Base-by-base conservation (phyloP, 2,113 vertebrate species). In the Antennarius striatus region DNA sequence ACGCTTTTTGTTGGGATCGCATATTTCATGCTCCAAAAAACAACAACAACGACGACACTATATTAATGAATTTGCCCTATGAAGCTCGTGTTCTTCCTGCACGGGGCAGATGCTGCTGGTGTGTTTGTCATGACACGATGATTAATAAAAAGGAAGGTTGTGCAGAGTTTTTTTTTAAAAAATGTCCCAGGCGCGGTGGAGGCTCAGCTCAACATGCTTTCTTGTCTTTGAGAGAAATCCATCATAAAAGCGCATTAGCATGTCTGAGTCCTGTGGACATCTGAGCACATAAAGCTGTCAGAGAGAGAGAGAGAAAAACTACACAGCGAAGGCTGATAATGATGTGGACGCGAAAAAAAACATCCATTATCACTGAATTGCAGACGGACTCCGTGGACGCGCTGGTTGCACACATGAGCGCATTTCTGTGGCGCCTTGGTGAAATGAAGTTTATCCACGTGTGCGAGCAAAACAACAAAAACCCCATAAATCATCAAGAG, bases 1-100 rank as follows among this genome's bases (percentile, higher is more conserved):
- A 28, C n/a, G 5, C 5, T n/a, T 62, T 63, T 46, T 30, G 36
- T 46, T 63, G 10, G 56, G 15, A 16, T 12, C n/a, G 47, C 28
- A 17, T 10, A 30, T 61, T 55, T 56, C 22, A 47, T 14, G 45
- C 14, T 61, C 14, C 5, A 59, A 58, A 42, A 39, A 17, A 12
- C 22, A n/a, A 32, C 22, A 22, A 22, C 22, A 22, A 22, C 22
- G 2, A 22, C 22, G 22, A 22, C 22, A 48, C 40, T 32, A 16
- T 10, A 57, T 66, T 59, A 72, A 84, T 83, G 32, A 63, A 70
- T 73, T 28, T 68, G 61, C 71, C 74, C 59, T 75, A 63, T 58
- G 6, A 63, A 60, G 29, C 45, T 36, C 48, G 56, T 10, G 45
- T 50, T 68, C 50, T 63, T 45, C 22, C 55, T 17, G 64, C 17